These are phyloP conservation scores for Ypsolopha scabrella DNA, from an alignment of 2,888 invertebrate genomes.

Conservation along the genomic window DNA sequence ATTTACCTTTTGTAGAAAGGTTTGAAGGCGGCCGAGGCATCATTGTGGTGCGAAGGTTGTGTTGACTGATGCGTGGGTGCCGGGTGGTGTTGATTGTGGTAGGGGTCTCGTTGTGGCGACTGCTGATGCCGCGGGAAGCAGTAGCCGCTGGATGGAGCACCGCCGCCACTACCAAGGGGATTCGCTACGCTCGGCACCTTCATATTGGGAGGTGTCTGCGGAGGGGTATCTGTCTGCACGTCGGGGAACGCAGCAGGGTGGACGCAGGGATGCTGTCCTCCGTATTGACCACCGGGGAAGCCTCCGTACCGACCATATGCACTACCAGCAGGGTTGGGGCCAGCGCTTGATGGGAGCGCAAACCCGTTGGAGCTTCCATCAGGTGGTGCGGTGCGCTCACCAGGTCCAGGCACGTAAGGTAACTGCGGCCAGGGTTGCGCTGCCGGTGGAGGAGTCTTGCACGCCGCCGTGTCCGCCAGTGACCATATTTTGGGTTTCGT, in stretches of 20 bases:
- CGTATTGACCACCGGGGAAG: conserved; percentile 74
- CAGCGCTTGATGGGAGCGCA: conserved; percentile 75
- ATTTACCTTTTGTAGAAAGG: conserved; percentile 91
- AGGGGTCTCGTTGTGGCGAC: conserved; percentile 67
- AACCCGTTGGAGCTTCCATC: conserved; percentile 71
- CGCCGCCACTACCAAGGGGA: conserved; percentile 75
- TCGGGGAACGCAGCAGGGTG: conserved; percentile 84
- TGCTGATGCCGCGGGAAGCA: conserved; percentile 65
- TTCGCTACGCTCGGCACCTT: conserved; percentile 86
- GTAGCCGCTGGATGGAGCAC: conserved; percentile 66
- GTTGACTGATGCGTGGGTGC: conserved; percentile 56
- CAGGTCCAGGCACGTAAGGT: conserved; percentile 49
- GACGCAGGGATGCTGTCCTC: conserved; percentile 69
- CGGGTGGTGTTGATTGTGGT: conserved; percentile 67
- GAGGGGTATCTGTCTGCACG: conserved; percentile 90
- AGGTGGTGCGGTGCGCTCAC: conserved; percentile 41
- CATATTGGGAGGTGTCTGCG: conserved; percentile 95
- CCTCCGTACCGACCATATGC: conserved; percentile 76
- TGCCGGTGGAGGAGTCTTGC: conserved; percentile 90
- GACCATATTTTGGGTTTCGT: conserved; percentile 97
- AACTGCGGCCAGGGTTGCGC: conserved; percentile 72
- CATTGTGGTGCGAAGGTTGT: conserved; percentile 50
- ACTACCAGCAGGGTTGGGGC: conserved; percentile 62
- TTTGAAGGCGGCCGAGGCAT: conserved; percentile 81
- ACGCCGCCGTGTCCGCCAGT: conserved; percentile 92